Evolutionary conservation across 2,113 vertebrate genomes (phyloP), one percentile per base, ranked within the genome.

Genomic region (Rhineura floridana): DNA sequence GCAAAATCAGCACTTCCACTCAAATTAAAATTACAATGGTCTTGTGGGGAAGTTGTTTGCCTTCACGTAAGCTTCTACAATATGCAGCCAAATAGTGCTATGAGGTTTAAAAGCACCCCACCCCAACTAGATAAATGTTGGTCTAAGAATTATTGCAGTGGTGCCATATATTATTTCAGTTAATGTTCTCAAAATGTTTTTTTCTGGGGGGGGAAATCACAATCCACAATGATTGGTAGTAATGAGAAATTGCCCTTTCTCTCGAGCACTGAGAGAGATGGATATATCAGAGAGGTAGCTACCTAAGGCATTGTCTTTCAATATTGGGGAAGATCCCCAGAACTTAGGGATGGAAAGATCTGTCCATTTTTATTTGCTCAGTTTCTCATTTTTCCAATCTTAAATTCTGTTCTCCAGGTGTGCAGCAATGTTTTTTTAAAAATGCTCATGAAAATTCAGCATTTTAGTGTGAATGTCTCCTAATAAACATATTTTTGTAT

Each of bases 21-120:
- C 63, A 86, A 81, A 63, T 88, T 90, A 88, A 91, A 88, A 81
- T 50, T 79, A 77, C 44, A 6, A 39, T 52, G 11, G 87, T 21
- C 81, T 89, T 87, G 69, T 39, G 33, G 0, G 5, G 86, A 86
- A 86, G 17, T 50, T 90, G 48, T 81, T 70, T 69, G 44, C 67
- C 15, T 44, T 39, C 62, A 65, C 19, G 81, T 65, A 67, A 46
- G 42, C 59, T 67, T 78, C 67, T 69, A 52, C 42, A 67, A 52
- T 50, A 79, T 69, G 85, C n/a, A 67, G 75, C 85, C 33, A 36
- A 67, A 78, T 67, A 23, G 67, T 65, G 52, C 42, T 50, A 42
- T 44, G 42, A 46, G 17, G 48, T 55, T 59, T 84, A 73, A 59
- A 84, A 59, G 15, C 46, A 83, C 12, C 67, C 36, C 65, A 70